These are phyloP conservation scores for Caenorhabditis virilis DNA, from an alignment of 2,888 invertebrate species.

Conservation along the genomic window DNA sequence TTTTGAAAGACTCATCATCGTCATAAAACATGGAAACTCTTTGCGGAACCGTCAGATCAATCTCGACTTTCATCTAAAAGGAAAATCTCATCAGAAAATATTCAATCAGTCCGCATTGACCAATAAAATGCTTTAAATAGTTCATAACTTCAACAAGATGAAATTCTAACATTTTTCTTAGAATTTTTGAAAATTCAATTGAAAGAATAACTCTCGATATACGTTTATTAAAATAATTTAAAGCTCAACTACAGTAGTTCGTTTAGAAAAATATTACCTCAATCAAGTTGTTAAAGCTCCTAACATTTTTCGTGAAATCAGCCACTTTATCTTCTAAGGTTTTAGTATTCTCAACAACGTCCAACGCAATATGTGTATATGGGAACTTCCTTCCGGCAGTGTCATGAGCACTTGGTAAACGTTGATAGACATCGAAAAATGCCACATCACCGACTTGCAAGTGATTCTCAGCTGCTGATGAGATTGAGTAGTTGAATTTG, in stretches of 20 bases:
- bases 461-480: neutral
- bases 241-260: too few species aligned
- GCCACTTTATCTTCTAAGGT: conserved; percentile 2
- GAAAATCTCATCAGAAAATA: too few species aligned
- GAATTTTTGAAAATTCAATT: too few species aligned
- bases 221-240: too few species aligned
- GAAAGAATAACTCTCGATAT: too few species aligned
- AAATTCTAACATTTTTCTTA: too few species aligned
- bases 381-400: neutral
- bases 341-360: neutral
- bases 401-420: conserved; percentile 11
- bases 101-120: too few species aligned
- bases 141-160: too few species aligned
- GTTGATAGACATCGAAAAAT: conserved; percentile 12
- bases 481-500: neutral
- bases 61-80: conserved; percentile 8
- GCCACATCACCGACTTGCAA: conserved; percentile 12
- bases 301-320: too few species aligned
- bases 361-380: conserved; percentile 20
- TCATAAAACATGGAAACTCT: neutral
- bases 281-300: too few species aligned
- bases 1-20: neutral
- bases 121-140: too few species aligned
- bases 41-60: neutral
- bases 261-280: too few species aligned